These are phyloP conservation scores for Myotis davidii DNA, from an alignment of 2,113 vertebrate genomes.

Conservation along the genomic window DNA sequence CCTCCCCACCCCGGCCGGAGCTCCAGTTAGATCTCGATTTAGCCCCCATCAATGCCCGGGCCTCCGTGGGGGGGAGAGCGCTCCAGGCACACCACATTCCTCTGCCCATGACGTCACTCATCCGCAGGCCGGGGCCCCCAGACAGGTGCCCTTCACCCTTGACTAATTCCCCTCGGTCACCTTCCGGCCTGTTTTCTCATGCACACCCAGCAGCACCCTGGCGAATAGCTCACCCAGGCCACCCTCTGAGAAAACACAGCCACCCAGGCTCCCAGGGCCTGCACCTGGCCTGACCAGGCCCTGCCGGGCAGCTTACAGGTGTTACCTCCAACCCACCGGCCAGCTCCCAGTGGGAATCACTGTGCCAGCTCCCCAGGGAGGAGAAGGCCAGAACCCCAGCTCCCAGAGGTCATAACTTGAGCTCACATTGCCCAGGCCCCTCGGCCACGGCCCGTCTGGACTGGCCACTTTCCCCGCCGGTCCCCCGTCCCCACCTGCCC, in stretches of 20 bases:
- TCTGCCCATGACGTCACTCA: not conserved
- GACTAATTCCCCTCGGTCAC: not conserved
- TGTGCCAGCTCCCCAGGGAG: rapidly evolving
- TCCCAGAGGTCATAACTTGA: not conserved
- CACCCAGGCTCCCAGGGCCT: too few relatives aligned
- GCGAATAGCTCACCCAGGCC: not conserved
- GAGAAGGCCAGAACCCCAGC: not conserved
- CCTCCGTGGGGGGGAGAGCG: not conserved
- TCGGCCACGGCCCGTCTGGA: rapidly evolving
- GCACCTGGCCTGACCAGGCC: not conserved
- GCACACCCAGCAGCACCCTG: not conserved
- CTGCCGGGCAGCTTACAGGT: not conserved
- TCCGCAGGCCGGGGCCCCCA: not conserved
- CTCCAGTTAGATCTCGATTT: not conserved
- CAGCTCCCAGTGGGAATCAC: not conserved
- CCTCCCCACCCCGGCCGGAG: rapidly evolving
- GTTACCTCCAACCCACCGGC: rapidly evolving
- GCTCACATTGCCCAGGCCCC: not conserved
- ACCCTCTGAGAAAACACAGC: not conserved
- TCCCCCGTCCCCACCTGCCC: rapidly evolving
- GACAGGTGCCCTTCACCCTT: not conserved
- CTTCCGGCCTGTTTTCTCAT: not conserved
- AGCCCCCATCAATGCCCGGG: rapidly evolving
- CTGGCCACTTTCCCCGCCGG: not conserved
- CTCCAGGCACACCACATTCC: not conserved